These are phyloP conservation scores for Coilia nasus DNA, from an alignment of 2,797 vertebrate species.

Conservation along the genomic window DNA sequence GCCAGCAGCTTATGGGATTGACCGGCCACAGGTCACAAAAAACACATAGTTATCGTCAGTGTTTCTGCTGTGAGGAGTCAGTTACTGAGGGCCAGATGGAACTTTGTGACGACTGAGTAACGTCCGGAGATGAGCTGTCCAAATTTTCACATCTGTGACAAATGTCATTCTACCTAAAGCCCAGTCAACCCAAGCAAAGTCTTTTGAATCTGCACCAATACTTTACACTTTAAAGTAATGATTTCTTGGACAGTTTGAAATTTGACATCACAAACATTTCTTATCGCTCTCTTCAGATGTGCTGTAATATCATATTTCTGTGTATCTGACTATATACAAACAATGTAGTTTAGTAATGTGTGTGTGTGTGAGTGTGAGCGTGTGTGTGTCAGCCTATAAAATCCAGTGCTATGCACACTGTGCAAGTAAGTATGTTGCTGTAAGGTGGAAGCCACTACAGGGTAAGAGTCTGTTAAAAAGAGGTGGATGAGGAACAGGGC, in stretches of 20 bases:
- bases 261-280: not conserved
- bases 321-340: not conserved
- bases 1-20: not conserved
- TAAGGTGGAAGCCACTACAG: not conserved
- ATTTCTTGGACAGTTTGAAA: no score
- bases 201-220: not conserved
- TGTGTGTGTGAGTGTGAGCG: no score
- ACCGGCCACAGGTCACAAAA: not conserved
- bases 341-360: not conserved
- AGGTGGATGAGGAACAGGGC: slow-evolving; percentile 22
- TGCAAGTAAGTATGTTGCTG: not conserved
- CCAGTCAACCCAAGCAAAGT: not conserved
- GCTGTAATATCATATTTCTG: not conserved
- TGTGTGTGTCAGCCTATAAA: no score
- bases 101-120: no score
- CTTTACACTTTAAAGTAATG: not conserved
- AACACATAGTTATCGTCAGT: not conserved
- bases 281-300: not conserved
- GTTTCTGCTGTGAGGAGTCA: no score
- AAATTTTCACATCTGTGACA: not conserved
- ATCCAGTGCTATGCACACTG: not conserved
- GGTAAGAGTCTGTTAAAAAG: slow-evolving; percentile 8
- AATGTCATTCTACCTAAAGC: not conserved
- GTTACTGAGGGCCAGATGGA: no score
- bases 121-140: no score